Evolutionary conservation across 2,113 vertebrate genomes (phyloP).

Genomic region (Gyps fulvus): DNA sequence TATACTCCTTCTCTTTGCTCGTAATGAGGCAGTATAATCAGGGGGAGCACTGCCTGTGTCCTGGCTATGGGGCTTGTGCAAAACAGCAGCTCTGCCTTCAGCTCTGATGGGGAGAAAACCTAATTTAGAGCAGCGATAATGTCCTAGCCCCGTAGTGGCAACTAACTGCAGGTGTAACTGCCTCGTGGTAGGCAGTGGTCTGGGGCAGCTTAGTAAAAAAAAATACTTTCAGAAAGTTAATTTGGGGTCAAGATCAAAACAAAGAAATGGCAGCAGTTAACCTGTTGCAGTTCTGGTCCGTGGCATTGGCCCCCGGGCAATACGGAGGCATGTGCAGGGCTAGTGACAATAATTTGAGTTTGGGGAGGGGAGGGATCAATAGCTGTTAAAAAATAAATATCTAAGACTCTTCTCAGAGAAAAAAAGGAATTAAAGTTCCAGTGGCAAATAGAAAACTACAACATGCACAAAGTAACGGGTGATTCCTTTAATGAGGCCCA

Average conservation of each 20-base stretch:
- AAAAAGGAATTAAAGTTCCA: not conserved
- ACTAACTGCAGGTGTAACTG: not conserved
- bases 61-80: not conserved
- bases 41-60: not conserved
- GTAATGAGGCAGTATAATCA: not conserved
- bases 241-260: not conserved
- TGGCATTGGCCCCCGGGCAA: not conserved
- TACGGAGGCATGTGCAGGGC: rapidly evolving
- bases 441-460: not conserved
- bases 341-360: not conserved
- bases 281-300: rapidly evolving
- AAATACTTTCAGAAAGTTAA: not conserved
- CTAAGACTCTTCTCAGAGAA: not conserved
- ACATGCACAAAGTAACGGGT: not conserved
- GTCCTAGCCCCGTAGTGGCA: not conserved
- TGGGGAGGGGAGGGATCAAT: not conserved
- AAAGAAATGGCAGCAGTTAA: not conserved
- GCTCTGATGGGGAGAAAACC: not conserved
- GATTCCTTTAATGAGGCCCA: not conserved
- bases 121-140: not conserved
- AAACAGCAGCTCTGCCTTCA: not conserved
- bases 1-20: not conserved
- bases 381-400: not conserved
- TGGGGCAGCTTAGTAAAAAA: not conserved
- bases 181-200: not conserved